Evolutionary conservation across 2,888 invertebrate species (phyloP).

Genomic region (Orchestes rusci): DNA sequence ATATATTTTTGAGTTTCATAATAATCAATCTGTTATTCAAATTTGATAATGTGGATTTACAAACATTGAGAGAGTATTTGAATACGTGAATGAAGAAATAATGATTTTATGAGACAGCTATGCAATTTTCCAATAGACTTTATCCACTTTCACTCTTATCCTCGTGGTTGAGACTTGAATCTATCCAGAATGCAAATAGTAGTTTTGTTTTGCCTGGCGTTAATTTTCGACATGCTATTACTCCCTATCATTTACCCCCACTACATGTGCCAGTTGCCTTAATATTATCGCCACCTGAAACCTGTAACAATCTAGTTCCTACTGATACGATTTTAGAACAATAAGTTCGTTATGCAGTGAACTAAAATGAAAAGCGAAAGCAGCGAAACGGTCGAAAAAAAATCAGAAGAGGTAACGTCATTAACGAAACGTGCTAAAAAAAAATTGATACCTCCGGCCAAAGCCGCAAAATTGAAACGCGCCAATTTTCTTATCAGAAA

Average conservation of each 20-base stretch:
- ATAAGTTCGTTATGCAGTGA: conserved; percentile 19
- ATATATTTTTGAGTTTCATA: too few relatives aligned
- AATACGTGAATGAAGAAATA: too few relatives aligned
- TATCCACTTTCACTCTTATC: too few relatives aligned
- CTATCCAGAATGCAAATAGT: too few relatives aligned
- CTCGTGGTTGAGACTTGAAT: too few relatives aligned
- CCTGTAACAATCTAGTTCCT: conserved; percentile 26
- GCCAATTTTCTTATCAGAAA: conserved; percentile 33
- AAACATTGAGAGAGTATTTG: too few relatives aligned
- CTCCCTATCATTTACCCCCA: conserved; percentile 18
- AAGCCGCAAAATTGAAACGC: conserved; percentile 29
- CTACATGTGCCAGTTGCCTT: conserved; percentile 25
- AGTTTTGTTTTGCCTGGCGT: conserved; percentile 1
- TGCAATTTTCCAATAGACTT: too few relatives aligned
- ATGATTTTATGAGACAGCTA: too few relatives aligned
- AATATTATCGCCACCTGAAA: conserved; percentile 24
- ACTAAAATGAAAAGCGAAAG: conserved; percentile 33
- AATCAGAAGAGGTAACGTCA: conserved; percentile 16
- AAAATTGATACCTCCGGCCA: conserved; percentile 28
- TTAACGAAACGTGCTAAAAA: conserved; percentile 26
- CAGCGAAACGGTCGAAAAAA: conserved; percentile 22
- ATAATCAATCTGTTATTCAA: too few relatives aligned
- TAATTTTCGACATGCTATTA: conserved; percentile 6
- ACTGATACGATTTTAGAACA: conserved; percentile 5
- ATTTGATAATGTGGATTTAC: too few relatives aligned